Conservation (phyloP, 2,888 invertebrate species). For the Agrotis ipsilon region DNA sequence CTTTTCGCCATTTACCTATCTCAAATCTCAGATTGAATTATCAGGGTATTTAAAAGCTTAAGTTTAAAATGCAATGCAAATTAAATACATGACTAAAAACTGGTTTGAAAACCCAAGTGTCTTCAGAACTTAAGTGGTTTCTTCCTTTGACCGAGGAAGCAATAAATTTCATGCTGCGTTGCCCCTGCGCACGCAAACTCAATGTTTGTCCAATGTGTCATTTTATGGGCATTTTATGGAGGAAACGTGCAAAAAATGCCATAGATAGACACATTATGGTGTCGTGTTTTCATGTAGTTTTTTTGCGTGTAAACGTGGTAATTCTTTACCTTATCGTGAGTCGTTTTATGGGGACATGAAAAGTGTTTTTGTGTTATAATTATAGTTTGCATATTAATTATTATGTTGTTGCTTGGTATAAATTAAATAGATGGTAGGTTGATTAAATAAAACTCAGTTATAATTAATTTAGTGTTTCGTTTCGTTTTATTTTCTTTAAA, state of each 20-base stretch:
- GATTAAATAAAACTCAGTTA: not conserved
- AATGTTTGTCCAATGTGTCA: constrained; percentile 60
- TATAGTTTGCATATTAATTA: constrained; percentile 42
- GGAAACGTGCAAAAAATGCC: constrained; percentile 65
- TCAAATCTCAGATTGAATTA: constrained; percentile 35
- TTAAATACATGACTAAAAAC: constrained; percentile 41
- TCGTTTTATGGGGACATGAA: constrained; percentile 56
- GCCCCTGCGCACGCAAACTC: constrained; percentile 51
- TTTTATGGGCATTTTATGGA: constrained; percentile 64
- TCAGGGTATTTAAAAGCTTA: constrained; percentile 41
- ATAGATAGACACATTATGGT: constrained; percentile 58
- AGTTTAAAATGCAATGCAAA: constrained; percentile 45
- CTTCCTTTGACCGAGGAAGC: constrained; percentile 64
- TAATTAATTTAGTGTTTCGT: no score
- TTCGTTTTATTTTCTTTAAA: no score
- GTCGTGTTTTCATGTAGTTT: constrained; percentile 43
- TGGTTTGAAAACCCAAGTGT: constrained; percentile 47
- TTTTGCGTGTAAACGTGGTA: constrained; percentile 58
- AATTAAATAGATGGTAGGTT: constrained; percentile 9
- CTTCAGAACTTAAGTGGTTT: constrained; percentile 60
- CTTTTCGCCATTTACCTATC: constrained; percentile 23
- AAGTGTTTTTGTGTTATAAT: constrained; percentile 48
- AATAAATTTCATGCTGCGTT: constrained; percentile 63
- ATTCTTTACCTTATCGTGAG: constrained; percentile 53
- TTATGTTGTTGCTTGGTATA: constrained; percentile 9